Base-by-base conservation (phyloP, 2,113 vertebrate species). In the Pheucticus melanocephalus region DNA sequence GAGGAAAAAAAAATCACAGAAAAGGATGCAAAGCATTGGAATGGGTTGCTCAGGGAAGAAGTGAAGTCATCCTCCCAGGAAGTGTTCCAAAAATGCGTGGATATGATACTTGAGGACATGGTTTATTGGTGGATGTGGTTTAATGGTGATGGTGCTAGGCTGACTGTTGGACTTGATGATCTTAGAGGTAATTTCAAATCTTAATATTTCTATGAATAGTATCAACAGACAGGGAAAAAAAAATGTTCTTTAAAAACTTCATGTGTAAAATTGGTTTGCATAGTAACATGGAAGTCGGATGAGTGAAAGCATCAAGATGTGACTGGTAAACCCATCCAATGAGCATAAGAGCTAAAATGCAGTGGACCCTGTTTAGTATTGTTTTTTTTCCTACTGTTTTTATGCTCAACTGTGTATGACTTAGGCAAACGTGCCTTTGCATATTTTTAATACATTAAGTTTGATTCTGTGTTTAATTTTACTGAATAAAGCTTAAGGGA, bases 391-490 rank as follows among this genome's bases (percentile, higher is more conserved):
- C 31, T 80, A 42, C 48, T 60, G 35, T 51, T 92, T 94, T 80
- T 45, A 48, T 83, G 61, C 40, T 72, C 53, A 72, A 6, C 21
- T 64, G 40, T 86, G 45, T 72, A 66, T 90, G 66, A 77, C 22
- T 68, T 80, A 64, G n/a, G 31, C 44, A 88, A 80, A 59, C 1
- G 1, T 72, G 57, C 14, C 24, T 82, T 79, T 82, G 53, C n/a
- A 40, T 90, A 50, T 79, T 92, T 93, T 80, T 80, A 85, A 72
- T 61, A 17, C 13, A 56, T 86, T 60, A 54, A 61, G 12, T 82
- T 92, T 72, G 35, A 83, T 51, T 76, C 79, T 64, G 21, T 31
- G 19, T 90, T 93, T 90, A 82, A 85, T 92, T 90, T 93, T 90
- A 88, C 25, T 65, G 24, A 60, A 86, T 15, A 69, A 82, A 90